phyloP scores from a whole-genome alignment of 2,113 vertebrate species.

The Tachysurus fulvidraco region DNA sequence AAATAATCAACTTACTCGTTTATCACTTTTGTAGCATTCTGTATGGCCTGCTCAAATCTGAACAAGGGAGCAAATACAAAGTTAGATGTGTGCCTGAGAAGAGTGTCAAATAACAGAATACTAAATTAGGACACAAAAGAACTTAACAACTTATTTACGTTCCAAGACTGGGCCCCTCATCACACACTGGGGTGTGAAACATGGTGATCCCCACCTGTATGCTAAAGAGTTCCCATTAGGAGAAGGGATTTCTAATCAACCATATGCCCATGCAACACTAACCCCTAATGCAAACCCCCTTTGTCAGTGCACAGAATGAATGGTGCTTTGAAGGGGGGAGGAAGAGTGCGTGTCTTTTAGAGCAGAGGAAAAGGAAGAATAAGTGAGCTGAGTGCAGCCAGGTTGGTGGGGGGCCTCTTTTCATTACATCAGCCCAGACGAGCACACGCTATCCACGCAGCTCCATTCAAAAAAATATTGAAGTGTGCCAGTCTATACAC shows the following conservation, averaged over 20 bases:
- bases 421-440: conserved; percentile 53
- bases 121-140: conserved; percentile 25
- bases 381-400: conserved; percentile 36
- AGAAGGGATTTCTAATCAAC: conserved; percentile 57
- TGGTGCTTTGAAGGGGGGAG: conserved; percentile 34
- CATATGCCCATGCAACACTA: conserved; percentile 71
- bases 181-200: conserved; percentile 28
- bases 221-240: conserved; percentile 72
- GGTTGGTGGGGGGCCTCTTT: conserved; percentile 53
- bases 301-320: conserved; percentile 60
- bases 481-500: conserved; percentile 65
- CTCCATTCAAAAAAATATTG: conserved; percentile 44
- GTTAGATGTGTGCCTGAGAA: not conserved
- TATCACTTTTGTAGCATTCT: conserved; percentile 64
- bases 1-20: conserved; percentile 73
- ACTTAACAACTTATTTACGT: not conserved
- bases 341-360: conserved; percentile 68
- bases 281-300: conserved; percentile 59
- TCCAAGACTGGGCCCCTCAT: conserved; percentile 1
- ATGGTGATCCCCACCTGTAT: conserved; percentile 83
- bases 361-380: conserved; percentile 44
- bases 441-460: conserved; percentile 44
- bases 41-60: conserved; percentile 81
- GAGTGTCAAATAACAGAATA: not conserved
- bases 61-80: conserved; percentile 2